Percentiles rank a stretch among this genome's conserved stretches.
Conservation (phyloP, 1,140 invertebrate species). For the Microplitis mediator region DNA sequence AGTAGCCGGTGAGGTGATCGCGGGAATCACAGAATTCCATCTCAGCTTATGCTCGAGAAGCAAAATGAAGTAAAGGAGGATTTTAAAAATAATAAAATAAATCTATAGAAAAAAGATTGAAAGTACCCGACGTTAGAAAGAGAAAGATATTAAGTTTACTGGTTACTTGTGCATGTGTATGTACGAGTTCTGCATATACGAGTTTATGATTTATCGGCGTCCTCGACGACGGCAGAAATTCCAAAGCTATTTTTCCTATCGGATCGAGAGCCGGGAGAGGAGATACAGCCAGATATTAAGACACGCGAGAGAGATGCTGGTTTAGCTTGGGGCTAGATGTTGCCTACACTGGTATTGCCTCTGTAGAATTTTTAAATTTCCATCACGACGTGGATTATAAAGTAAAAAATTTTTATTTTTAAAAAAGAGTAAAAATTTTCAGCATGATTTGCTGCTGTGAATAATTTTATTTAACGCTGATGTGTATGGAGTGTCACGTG, state of each 20-base stretch:
- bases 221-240: conserved; percentile 35
- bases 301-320: neutral
- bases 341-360: too few species aligned
- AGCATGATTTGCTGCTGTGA: too few species aligned
- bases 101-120: neutral
- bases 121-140: neutral
- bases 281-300: neutral
- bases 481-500: neutral
- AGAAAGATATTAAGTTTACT: neutral
- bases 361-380: too few species aligned
- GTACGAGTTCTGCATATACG: conserved; percentile 30
- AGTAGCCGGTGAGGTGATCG: neutral
- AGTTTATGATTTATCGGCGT: conserved; percentile 43
- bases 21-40: conserved; percentile 2
- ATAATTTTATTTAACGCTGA: too few species aligned
- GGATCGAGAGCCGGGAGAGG: conserved; percentile 8
- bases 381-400: too few species aligned
- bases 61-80: conserved; percentile 13
- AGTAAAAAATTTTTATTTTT: too few species aligned
- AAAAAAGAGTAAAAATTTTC: too few species aligned
- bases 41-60: neutral
- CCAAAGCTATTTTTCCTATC: conserved; percentile 25
- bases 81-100: conserved; percentile 17
- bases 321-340: neutral
- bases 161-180: conserved; percentile 14